phyloP scores from a whole-genome alignment of 2,888 invertebrate genomes.

The Argyresthia goedartella region DNA sequence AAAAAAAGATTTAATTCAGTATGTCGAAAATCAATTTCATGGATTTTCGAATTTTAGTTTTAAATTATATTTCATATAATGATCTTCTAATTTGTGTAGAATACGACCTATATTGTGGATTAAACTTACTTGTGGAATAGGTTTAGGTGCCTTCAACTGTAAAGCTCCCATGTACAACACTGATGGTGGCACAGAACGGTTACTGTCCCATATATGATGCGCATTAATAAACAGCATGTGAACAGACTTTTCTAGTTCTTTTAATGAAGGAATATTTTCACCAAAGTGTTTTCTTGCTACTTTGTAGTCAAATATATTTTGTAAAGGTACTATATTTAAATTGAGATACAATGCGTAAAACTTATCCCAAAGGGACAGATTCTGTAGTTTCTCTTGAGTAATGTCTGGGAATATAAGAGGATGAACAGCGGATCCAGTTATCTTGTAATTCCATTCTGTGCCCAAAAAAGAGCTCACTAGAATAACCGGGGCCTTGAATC shows the following conservation, averaged over 20 bases:
- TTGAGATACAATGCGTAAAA: neutral
- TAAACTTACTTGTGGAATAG: neutral
- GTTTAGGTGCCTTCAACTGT: conserved; percentile 2
- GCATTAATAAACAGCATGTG: conserved; percentile 6
- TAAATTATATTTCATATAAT: too few relatives aligned
- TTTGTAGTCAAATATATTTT: neutral
- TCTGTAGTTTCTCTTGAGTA: neutral
- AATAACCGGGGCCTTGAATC: conserved; percentile 4
- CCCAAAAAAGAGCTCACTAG: conserved; percentile 3
- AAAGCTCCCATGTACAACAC: conserved; percentile 5
- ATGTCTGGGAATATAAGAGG: conserved; percentile 1
- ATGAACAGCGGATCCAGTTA: neutral
- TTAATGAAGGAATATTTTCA: neutral
- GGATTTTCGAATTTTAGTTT: too few relatives aligned
- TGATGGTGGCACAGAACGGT: conserved; percentile 4
- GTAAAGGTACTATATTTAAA: neutral
- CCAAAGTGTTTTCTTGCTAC: conserved; percentile 2
- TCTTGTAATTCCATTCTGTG: neutral
- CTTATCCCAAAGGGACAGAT: conserved; percentile 1
- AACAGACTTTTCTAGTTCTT: neutral
- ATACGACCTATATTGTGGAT: too few relatives aligned
- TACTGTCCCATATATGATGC: conserved; percentile 7
- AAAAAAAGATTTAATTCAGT: too few relatives aligned
- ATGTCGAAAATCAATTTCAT: too few relatives aligned
- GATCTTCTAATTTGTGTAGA: too few relatives aligned